A percentile compares a stretch with the other conserved stretches of the same genome.
phyloP scores from a whole-genome alignment of 2,113 vertebrate genomes.

The Heterocephalus glaber region DNA sequence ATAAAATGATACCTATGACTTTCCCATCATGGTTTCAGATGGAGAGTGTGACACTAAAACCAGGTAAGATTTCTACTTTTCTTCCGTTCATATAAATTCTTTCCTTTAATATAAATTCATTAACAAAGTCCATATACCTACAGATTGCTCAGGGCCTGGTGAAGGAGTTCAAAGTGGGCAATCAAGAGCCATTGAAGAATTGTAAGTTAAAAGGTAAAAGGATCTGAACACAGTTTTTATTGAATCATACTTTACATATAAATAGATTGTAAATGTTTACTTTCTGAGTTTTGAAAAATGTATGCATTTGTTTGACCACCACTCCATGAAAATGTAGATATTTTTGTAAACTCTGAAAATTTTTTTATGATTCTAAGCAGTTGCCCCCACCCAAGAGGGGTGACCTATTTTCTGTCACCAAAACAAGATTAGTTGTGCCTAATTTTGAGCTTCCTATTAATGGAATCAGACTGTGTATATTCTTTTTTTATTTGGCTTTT shows the following conservation, averaged over 20 bases:
- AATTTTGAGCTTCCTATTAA: neutral
- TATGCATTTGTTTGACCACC: neutral
- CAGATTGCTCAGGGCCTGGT: neutral
- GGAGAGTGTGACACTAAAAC: neutral
- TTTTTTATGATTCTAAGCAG: neutral
- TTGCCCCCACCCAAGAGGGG: neutral
- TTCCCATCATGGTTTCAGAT: neutral
- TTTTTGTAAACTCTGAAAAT: neutral
- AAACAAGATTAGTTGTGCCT: neutral
- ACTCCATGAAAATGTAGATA: neutral
- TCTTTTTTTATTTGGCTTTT: neutral
- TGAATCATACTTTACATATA: neutral
- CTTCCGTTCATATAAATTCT: neutral
- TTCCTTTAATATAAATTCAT: neutral
- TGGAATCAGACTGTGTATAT: fast-evolving
- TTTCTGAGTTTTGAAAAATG: neutral
- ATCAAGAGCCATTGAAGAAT: neutral
- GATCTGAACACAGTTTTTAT: neutral
- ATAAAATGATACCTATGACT: neutral
- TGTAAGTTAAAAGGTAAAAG: neutral
- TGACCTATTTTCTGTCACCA: neutral
- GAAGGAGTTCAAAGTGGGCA: neutral
- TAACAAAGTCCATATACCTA: neutral
- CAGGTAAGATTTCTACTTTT: neutral
- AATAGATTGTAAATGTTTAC: neutral